A percentile compares a stretch with the other conserved stretches of the same genome.
These are phyloP conservation scores for Stegophylla sp. DNA, from an alignment of 2,888 invertebrate genomes.

Conservation along the genomic window DNA sequence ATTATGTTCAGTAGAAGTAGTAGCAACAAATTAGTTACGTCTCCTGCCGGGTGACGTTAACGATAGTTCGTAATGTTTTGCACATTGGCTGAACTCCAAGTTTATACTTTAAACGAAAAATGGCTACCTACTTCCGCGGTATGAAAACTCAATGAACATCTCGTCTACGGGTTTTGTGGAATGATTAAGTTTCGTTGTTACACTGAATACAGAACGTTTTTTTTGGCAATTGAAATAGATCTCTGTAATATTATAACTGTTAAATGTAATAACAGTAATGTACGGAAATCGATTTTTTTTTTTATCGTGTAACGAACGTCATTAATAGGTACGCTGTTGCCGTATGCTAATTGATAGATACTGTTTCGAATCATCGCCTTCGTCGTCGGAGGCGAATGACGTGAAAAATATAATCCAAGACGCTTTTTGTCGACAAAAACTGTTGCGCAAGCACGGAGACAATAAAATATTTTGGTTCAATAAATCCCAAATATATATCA, in stretches of 20 bases:
- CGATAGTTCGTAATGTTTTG: not conserved
- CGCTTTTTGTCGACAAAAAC: not conserved
- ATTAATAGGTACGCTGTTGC: not conserved
- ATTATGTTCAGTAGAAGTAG: no score
- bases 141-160: no score
- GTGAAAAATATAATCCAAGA: not conserved
- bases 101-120: no score
- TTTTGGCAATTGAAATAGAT: no score
- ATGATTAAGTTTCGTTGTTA: no score
- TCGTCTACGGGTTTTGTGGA: no score
- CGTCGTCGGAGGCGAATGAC: not conserved
- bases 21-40: not conserved
- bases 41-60: slow-evolving; percentile 10
- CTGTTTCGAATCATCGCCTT: not conserved
- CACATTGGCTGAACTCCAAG: no score
- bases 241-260: no score
- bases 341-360: not conserved
- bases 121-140: no score
- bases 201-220: no score
- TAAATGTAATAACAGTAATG: no score
- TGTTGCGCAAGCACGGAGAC: not conserved
- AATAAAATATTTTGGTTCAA: slow-evolving; percentile 17
- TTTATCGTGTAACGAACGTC: not conserved
- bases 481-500: not conserved
- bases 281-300: no score